Base-by-base conservation (phyloP, 1,140 invertebrate species). In the Pachypsylla venusta region DNA sequence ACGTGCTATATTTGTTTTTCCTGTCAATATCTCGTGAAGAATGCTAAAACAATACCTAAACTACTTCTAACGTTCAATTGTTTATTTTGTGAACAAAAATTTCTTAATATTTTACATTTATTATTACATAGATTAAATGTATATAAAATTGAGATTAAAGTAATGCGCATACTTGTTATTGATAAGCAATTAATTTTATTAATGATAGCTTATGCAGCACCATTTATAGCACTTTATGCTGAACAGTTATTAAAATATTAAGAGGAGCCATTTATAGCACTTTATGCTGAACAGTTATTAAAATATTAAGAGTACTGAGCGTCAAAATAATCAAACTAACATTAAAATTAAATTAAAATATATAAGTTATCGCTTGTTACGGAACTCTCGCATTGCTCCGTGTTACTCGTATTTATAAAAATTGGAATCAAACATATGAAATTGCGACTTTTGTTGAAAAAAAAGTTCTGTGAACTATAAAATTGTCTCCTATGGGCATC, bases 91-190 rank as follows among this genome's bases (percentile, higher is more conserved):
- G 42, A 48, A 19, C 42, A 48, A 22, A 48, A 48, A 7, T 48
- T 48, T 22, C 42, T 48, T 22, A 48, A 48, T 48, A 22, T 48
- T 5, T 22, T 48, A 3, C 42, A 48, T 19, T 19, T 48, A 22
- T 48, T 48, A 7, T 22, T 48, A 3, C 42, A 48, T 19, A 48
- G 42, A 7, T 22, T 48, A n/a, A 48, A 48, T 48, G 42, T 48
- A 3, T 48, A 48, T 22, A 48, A 48, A 22, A 48, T 48, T 48
- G 42, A 48, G 42, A 48, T 48, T 4, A 48, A 48, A 48, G 42
- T 48, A 22, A 48, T 48, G 42, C 4, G 42, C 4, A 48, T 48
- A 19, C n/a, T 48, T n/a, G 42, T 48, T n/a, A 48, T 48, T 5
- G 42, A 48, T 19, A 48, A 48, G n/a, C 42, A 48, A 48, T 22